These are phyloP conservation scores for Holothuria glaberrima DNA, from an alignment of 35 echinoderm and acorn worm genomes.

Conservation along the genomic window DNA sequence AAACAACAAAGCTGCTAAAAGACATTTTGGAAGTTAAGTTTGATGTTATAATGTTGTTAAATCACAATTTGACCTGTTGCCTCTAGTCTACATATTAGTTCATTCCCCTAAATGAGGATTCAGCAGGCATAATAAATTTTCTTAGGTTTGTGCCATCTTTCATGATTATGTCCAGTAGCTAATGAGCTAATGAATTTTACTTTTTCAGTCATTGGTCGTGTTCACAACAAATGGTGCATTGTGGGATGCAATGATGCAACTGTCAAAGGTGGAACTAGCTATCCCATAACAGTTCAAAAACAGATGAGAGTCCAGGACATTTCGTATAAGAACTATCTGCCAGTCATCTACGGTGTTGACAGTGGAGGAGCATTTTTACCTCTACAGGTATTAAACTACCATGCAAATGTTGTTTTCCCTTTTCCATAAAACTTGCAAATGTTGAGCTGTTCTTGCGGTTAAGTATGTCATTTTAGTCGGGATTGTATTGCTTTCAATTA, in stretches of 20 bases:
- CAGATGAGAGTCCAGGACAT: conserved; percentile 88
- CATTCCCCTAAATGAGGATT: no score
- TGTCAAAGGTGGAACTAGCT: conserved; percentile 90
- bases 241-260: conserved; percentile 88
- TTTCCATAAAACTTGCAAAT: no score
- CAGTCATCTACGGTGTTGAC: conserved; percentile 84
- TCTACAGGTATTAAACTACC: conserved; percentile 82
- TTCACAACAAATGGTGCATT: conserved; percentile 79
- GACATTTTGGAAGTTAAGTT: no score
- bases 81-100: no score
- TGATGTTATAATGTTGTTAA: no score
- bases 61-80: no score
- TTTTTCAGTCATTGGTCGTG: conserved; percentile 79
- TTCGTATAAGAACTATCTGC: conserved; percentile 66
- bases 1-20: no score
- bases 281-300: conserved; percentile 87
- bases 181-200: background rate
- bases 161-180: background rate
- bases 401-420: no score
- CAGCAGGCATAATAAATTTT: no score
- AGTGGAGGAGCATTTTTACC: conserved; percentile 98
- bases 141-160: background rate
- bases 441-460: no score
- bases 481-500: no score
- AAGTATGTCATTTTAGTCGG: no score